phyloP scores from a whole-genome alignment of 2,113 vertebrate genomes.

The Varanus salvator region DNA sequence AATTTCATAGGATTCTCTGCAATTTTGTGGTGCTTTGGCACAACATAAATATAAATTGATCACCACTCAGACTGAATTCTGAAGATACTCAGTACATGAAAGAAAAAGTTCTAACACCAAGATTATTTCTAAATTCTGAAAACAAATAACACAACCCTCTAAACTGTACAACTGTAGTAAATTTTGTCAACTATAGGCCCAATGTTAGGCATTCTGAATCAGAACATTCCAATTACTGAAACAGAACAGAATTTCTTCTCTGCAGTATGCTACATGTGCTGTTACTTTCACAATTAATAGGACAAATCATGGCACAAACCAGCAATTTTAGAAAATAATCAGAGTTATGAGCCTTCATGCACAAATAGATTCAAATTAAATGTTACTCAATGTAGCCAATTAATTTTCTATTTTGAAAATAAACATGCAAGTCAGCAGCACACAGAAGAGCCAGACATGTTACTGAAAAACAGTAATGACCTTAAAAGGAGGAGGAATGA shows the following conservation, averaged over 20 bases:
- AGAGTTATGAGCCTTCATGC: neutral
- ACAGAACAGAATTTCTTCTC: neutral
- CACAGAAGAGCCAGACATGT: neutral
- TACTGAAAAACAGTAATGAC: too few species aligned
- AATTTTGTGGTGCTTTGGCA: neutral
- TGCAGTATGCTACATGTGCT: neutral
- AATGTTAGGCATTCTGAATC: neutral
- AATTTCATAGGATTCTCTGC: neutral
- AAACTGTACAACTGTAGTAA: neutral
- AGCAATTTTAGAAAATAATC: slow-evolving; percentile 14
- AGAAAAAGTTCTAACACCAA: neutral
- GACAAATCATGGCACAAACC: slow-evolving; percentile 10
- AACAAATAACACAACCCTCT: neutral
- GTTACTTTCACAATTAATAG: neutral
- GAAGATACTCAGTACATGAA: neutral
- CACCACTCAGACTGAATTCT: neutral
- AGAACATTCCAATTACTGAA: neutral
- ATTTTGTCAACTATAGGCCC: neutral
- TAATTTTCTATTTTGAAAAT: neutral
- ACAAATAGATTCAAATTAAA: slow-evolving; percentile 7
- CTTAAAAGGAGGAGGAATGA: neutral
- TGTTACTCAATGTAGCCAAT: neutral
- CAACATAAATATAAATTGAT: neutral
- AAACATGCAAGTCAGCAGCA: neutral
- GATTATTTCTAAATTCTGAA: neutral